These are phyloP conservation scores for Carcharodon carcharias DNA, from an alignment of 2,797 vertebrate genomes.

Conservation along the genomic window DNA sequence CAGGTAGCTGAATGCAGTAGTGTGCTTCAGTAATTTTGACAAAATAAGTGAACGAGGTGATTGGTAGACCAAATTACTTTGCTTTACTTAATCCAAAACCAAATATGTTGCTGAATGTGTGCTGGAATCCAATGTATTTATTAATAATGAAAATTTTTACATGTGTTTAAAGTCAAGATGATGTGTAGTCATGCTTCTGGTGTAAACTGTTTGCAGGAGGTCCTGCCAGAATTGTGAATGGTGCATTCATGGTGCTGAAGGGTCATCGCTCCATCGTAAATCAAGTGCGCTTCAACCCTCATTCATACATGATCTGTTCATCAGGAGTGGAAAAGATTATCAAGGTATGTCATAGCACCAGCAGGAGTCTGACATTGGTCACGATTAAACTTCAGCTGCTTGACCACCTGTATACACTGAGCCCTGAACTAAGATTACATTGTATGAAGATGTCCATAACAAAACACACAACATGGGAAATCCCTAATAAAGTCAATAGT, in stretches of 20 bases:
- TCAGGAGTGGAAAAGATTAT: constrained; percentile 98
- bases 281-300: constrained; percentile 96
- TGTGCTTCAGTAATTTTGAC: background rate
- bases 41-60: background rate
- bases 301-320: constrained; percentile 98
- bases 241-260: constrained; percentile 94
- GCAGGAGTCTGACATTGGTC: too few species aligned
- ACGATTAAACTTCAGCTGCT: background rate
- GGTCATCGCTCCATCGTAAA: constrained; percentile 98
- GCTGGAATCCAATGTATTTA: background rate
- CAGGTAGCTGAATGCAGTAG: background rate
- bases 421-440: background rate
- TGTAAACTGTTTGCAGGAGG: constrained; percentile 62
- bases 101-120: background rate
- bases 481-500: background rate
- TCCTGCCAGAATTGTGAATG: constrained; percentile 89
- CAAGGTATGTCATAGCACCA: constrained; percentile 68
- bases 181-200: constrained; percentile 37
- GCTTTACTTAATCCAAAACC: background rate
- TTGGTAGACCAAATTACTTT: background rate
- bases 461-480: background rate
- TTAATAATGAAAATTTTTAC: background rate
- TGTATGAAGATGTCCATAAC: background rate
- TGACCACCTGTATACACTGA: background rate
- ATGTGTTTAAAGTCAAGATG: background rate